Percentiles rank a stretch among this genome's conserved stretches.
Conservation (phyloP, 1,140 invertebrate species). For the Drosophila elegans region DNA sequence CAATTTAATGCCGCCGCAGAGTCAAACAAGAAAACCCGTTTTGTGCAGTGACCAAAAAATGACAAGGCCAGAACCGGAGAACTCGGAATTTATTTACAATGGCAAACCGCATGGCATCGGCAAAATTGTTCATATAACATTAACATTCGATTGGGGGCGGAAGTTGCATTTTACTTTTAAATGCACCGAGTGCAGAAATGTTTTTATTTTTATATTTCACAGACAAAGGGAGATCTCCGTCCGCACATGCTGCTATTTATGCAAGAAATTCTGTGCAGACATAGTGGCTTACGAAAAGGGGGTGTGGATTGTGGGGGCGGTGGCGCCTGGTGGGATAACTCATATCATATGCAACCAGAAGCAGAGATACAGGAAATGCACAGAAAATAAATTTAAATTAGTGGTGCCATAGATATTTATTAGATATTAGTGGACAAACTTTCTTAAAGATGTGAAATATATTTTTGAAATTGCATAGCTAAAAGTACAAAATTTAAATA, state of each 20-base stretch:
- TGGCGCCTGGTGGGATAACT: conserved; percentile 33
- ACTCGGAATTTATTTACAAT: conserved; percentile 49
- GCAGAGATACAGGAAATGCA: conserved; percentile 24
- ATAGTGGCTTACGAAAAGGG: conserved; percentile 55
- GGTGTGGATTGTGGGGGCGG: background rate
- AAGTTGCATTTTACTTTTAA: conserved; percentile 69
- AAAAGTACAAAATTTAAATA: too few species aligned
- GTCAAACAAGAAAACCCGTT: conserved; percentile 20
- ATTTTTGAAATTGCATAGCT: too few species aligned
- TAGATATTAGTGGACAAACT: too few species aligned
- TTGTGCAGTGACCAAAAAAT: conserved; percentile 36
- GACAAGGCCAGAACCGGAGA: conserved; percentile 30
- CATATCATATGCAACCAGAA: conserved; percentile 63
- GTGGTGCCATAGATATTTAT: background rate
- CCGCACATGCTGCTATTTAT: conserved; percentile 72
- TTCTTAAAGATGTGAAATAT: too few species aligned
- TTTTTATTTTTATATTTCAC: conserved; percentile 35
- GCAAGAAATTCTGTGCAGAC: conserved; percentile 72
- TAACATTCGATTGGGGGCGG: conserved; percentile 54
- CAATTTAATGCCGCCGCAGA: conserved; percentile 32
- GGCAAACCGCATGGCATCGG: conserved; percentile 48
- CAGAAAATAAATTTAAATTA: conserved; percentile 21
- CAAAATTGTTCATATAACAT: conserved; percentile 52
- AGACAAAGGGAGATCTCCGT: conserved; percentile 35
- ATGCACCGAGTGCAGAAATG: conserved; percentile 46